Percentiles rank a stretch among this genome's conserved stretches.
These are phyloP conservation scores for Trematomus loennbergii DNA, from an alignment of 2,113 vertebrate species.

Conservation along the genomic window DNA sequence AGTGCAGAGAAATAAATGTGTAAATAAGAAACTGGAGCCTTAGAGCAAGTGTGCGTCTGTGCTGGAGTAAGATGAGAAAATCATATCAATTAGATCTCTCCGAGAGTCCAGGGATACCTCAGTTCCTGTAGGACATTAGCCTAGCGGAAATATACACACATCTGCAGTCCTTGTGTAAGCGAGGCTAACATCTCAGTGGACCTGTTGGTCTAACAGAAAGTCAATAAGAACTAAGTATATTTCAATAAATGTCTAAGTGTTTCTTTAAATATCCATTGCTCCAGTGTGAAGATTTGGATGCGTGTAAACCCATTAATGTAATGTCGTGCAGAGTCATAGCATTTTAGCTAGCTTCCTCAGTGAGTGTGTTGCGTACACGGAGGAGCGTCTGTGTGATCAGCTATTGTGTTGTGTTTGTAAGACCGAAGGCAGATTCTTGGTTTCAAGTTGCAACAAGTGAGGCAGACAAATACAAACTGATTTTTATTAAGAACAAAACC, in stretches of 20 bases:
- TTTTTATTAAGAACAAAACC: slow-evolving; percentile 63
- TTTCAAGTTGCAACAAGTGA: slow-evolving; percentile 67
- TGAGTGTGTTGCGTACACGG: not conserved
- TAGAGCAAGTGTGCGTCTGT: not conserved
- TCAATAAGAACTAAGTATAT: too few relatives aligned
- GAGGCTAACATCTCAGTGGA: too few relatives aligned
- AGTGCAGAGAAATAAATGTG: not conserved
- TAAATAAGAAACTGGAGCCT: not conserved
- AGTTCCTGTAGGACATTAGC: not conserved
- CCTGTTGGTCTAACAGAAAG: too few relatives aligned
- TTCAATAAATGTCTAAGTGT: too few relatives aligned
- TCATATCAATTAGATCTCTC: not conserved
- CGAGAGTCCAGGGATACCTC: too few relatives aligned
- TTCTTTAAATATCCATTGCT: too few relatives aligned
- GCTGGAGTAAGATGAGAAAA: not conserved
- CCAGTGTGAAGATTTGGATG: too few relatives aligned
- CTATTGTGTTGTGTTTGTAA: slow-evolving; percentile 6
- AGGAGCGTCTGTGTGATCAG: not conserved
- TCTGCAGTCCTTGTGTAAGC: not conserved
- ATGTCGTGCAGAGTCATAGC: not conserved
- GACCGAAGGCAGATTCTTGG: slow-evolving; percentile 57
- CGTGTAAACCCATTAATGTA: too few relatives aligned
- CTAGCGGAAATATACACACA: not conserved
- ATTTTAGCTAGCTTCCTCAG: not conserved
- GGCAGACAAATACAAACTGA: slow-evolving; percentile 47